Evolutionary conservation across 1,140 invertebrate species (phyloP).

Genomic region (Periplaneta americana): DNA sequence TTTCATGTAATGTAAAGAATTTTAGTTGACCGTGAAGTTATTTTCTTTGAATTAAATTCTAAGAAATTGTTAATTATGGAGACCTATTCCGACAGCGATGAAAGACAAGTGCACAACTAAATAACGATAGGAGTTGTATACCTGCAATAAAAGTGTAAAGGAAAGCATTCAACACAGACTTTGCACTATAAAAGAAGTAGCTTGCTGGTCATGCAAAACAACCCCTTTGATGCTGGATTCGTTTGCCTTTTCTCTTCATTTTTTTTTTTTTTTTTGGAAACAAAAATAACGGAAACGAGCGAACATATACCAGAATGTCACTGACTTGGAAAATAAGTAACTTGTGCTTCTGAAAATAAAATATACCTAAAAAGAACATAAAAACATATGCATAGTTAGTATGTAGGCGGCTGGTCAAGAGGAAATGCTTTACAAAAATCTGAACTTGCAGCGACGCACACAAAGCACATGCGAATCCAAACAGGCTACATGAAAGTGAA

Average conservation of each 20-base stretch:
- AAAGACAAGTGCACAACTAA: too few species aligned
- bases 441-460: background rate
- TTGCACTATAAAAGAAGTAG: background rate
- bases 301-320: background rate
- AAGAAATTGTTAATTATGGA: too few species aligned
- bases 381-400: too few species aligned
- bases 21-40: too few species aligned
- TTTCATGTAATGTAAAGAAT: too few species aligned
- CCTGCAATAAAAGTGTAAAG: too few species aligned
- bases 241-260: background rate
- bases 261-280: background rate
- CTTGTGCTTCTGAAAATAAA: background rate
- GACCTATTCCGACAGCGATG: too few species aligned
- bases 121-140: too few species aligned
- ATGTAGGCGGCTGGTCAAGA: too few species aligned
- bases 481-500: too few species aligned
- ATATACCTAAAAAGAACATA: too few species aligned
- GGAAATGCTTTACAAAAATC: background rate
- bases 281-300: background rate
- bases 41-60: too few species aligned
- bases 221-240: background rate
- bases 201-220: background rate
- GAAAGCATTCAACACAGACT: background rate
- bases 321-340: background rate
- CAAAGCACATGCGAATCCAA: background rate